Evolutionary conservation across 1,140 invertebrate species (phyloP), one percentile per base, ranked within the genome.

Genomic region (Bombus breviceps): DNA sequence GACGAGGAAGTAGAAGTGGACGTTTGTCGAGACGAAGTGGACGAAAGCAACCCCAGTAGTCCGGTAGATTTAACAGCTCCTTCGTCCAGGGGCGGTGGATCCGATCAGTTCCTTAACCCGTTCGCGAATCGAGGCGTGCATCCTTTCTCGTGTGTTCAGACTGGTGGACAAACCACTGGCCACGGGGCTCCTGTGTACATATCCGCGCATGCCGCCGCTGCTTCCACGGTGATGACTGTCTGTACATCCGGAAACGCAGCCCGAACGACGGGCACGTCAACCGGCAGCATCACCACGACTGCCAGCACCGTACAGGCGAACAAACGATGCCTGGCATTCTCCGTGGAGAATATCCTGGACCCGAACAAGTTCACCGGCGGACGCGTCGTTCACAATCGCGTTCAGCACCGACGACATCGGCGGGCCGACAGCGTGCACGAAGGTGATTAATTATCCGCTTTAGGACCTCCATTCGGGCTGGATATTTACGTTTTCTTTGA

Each of bases 261-360:
- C 3, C 88, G 90, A 15, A 92, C 87, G n/a, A 88, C 90, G 32
- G 81, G 80, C 10, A 83, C 91, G 28, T 74, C 89, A 25, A 89
- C 88, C 43, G 90, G 91, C 37, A 93, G 88, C 73, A 92, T 92
- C 62, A 94, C 92, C 32, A 93, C 93, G 6, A 94, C 93, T 5
- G 84, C 92, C 9, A 92, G 89, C 77, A 89, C 90, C 25, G 94
- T 93, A 0, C 92, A 91, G 76, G 84, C 84, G 18, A 92, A 89
- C 83, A 94, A 94, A 86, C 86, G 96, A 91, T 95, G 96, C 72
- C 94, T 98, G 75, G 97, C 97, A 1, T 99, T 98, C 94, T 98
- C 98, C 8, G 98, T 99, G 10, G 98, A 98, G 94, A 98, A 99
- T 93, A 98, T 99, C 81, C 95, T 99, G 57, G 98, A 98, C 93